Evolutionary conservation across 2,797 vertebrate genomes (phyloP), one percentile per base, ranked within the genome.

Genomic region (Anguilla megastoma): DNA sequence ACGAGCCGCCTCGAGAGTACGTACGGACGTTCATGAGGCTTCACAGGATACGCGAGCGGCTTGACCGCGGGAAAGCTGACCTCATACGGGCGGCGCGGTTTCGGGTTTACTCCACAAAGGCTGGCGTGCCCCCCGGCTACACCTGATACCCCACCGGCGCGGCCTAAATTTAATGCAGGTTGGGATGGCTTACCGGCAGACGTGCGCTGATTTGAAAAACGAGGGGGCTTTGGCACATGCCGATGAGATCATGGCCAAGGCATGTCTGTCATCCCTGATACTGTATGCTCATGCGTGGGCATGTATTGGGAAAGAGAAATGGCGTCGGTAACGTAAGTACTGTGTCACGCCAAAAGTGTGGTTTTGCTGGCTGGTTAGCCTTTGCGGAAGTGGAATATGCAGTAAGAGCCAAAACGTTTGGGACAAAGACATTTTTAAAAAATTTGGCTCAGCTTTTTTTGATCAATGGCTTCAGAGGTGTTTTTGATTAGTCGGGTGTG

Each of bases 111-210:
- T n/a, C 41, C 83, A 85, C 50, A 85, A 84, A 85, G 27, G 7
- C 71, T 27, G 86, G 87, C n/a, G 89, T 89, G 89, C 52, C 48
- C 12, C 76, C 2, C 21, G 41, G 79, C 36, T 41, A 10, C 45
- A 87, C 45, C 87, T 27, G 82, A 76, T 87, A 71, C 58, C 45
- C 86, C 56, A 86, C 74, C 33, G 79, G 45, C 74, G 41, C 83
- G 48, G 83, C 60, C 79, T 83, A 82, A 89, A 69, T 74, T 27
- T 82, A 87, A 54, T 16, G 84, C 58, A 58, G 12, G 33, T n/a
- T 16, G 60, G 79, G 69, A 80, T 12, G 41, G 71, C 83, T 87
- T 30, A 54, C 30, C 24, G 82, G 79, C 89, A 86, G 87, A 87
- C 85, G 83, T 45, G 45, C 63, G n/a, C 24, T 50, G 69, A 7